Evolutionary conservation across 92 coral and sea anemone genomes (phyloP), one percentile per base, ranked within the genome.

Genomic region (Plumapathes pennacea): DNA sequence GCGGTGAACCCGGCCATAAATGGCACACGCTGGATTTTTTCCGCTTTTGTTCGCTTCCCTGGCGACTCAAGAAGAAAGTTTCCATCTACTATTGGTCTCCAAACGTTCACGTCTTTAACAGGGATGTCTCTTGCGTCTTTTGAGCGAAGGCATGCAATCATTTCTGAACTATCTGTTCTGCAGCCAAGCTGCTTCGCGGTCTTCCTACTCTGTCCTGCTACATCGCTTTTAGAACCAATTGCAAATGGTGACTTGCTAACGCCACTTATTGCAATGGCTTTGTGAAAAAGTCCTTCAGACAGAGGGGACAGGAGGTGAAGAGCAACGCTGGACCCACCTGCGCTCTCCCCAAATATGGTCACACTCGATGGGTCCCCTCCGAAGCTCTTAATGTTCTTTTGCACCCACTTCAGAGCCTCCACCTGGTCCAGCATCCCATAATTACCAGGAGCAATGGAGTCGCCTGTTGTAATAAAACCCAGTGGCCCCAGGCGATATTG

Each of bases 321-420:
- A 3, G 89, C 89, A 32, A 87, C 96, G 56, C 96, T 87, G 25
- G 96, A 87, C 2, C 89, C 96, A 3, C 96, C 96, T 0, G 89
- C 96, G 57, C 96, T 87, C 57, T 87, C 96, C 7, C 96, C 96
- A 69, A 82, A 82, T 87, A 87, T 77, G 46, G 89, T 87, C 13
- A 87, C 86, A 21, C 47, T 51, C 13, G 78, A 61, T 12, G 86
- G 71, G 36, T 87, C 74, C 32, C 96, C 96, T 32, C 83, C 79
- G 48, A 87, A 87, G 57, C 27, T 60, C 62, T 22, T 31, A 32
- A 87, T 77, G 63, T 82, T 87, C 38, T 67, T 49, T 24, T 72
- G 60, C 12, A 87, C 67, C 96, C 89, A 87, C 46, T 63, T 73
- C 43, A 87, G 54, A 29, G 89, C 89, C 36, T 77, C 69, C 48